Evolutionary conservation across 1,140 invertebrate species (phyloP), one percentile per base, ranked within the genome.

Genomic region (Cydia splendana): DNA sequence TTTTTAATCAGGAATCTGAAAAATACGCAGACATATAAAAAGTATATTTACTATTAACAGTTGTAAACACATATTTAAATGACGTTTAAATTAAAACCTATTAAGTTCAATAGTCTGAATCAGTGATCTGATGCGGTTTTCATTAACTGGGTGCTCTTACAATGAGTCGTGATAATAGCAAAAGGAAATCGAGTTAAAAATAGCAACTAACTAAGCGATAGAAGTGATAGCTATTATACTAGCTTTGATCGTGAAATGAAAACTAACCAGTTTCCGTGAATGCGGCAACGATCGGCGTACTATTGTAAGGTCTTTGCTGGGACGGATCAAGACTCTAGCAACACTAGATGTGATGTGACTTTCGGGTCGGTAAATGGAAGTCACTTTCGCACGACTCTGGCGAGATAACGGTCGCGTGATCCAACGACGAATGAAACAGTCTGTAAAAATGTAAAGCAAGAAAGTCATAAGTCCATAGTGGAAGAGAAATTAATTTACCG

Each of bases 181-280:
- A 62, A 13, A 71, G n/a, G 34, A 71, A 38, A 38, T 71, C 15
- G 30, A 69, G 34, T 38, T 71, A 38, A 71, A 71, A 42, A 71
- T 34, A 38, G 30, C 28, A 71, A 71, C 42, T 71, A 34, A 71
- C 67, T 71, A 71, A 71, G 67, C 67, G 34, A 71, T 71, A 9
- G 15, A 30, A 18, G 34, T 18, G 34, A 18, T 71, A 71, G 67
- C 30, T 71, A 71, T 71, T 71, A 71, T 71, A 38, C 67, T 71
- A 42, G 30, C 34, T 42, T 71, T 71, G 67, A 45, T 71, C 34
- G 67, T 38, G 67, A 38, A 71, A 71, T 38, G 67, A 38, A 71
- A 71, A 71, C 67, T 15, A 71, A 71, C 67, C 67, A 42, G 67
- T 71, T 71, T 71, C 34, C 67, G 30, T 38, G 67, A 71, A 67